Conservation (phyloP, 30 jellyfish, hydroid and myxozoan species). For the Mastigias papua region DNA sequence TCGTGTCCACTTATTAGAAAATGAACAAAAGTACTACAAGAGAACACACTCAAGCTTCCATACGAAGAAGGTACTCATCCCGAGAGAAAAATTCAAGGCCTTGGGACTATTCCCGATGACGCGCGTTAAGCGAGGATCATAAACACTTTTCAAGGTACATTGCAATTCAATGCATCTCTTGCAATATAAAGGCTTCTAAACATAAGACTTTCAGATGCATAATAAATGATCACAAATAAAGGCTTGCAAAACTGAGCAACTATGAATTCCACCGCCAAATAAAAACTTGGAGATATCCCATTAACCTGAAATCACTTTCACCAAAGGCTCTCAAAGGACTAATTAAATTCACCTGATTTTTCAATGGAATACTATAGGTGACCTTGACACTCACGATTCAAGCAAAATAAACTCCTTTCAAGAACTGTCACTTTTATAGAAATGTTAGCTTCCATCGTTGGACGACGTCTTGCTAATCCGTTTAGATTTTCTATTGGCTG, state of each 20-base stretch:
- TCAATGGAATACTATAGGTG: not conserved
- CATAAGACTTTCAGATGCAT: too few species aligned
- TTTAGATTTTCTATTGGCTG: not conserved
- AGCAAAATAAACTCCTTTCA: not conserved
- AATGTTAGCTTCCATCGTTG: not conserved
- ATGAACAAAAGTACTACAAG: too few species aligned
- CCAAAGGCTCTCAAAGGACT: not conserved
- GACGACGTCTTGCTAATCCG: not conserved
- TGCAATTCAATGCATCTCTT: too few species aligned
- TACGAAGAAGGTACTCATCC: too few species aligned
- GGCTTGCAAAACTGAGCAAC: not conserved
- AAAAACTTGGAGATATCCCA: not conserved
- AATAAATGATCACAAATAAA: too few species aligned
- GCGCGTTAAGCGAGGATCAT: too few species aligned
- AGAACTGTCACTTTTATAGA: not conserved
- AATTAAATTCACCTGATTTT: not conserved
- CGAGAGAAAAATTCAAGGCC: too few species aligned
- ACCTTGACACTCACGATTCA: not conserved
- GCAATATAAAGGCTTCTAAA: too few species aligned
- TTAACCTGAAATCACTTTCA: not conserved
- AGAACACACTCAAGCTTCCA: too few species aligned
- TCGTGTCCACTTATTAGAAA: too few species aligned
- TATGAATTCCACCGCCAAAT: not conserved
- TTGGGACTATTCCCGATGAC: too few species aligned
- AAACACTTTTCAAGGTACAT: too few species aligned